These are phyloP conservation scores for Penaeus vannamei DNA, from an alignment of 1,140 invertebrate species.

Conservation along the genomic window DNA sequence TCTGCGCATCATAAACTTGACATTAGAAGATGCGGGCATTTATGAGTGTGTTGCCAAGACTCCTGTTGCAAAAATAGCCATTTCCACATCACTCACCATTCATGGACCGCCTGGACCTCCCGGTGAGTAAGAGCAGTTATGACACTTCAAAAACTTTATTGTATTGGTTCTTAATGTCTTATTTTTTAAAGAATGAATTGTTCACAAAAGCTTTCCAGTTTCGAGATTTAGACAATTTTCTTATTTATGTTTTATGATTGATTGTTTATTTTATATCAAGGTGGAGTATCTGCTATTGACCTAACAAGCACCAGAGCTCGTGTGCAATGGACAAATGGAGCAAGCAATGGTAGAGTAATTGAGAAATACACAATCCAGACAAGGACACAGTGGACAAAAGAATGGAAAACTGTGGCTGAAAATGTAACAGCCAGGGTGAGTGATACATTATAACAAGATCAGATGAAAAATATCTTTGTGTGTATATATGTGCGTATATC, in stretches of 20 bases:
- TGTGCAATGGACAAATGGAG: slow-evolving; percentile 91
- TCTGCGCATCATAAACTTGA: slow-evolving; percentile 85
- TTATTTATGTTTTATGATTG: slow-evolving; percentile 12
- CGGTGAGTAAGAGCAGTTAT: slow-evolving; percentile 70
- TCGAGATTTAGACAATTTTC: background rate
- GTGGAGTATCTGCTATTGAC: slow-evolving; percentile 77
- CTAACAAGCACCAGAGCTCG: slow-evolving; percentile 83
- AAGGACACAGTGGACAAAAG: slow-evolving; percentile 87
- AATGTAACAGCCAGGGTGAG: slow-evolving; percentile 66
- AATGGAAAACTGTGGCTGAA: slow-evolving; percentile 83
- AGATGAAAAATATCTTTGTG: background rate
- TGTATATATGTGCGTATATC: no score
- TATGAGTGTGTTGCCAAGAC: slow-evolving; percentile 92
- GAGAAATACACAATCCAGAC: slow-evolving; percentile 84
- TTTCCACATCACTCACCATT: slow-evolving; percentile 81
- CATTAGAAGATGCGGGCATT: slow-evolving; percentile 87
- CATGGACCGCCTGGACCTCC: slow-evolving; percentile 89
- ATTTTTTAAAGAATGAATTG: no score
- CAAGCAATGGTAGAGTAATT: slow-evolving; percentile 85
- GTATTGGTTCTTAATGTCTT: background rate
- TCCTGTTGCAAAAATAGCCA: slow-evolving; percentile 84
- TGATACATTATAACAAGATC: background rate
- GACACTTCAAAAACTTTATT: background rate
- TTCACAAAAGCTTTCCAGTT: background rate
- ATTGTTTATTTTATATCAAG: slow-evolving; percentile 73